These are phyloP conservation scores for Lophotriccus pileatus DNA, from an alignment of 2,797 vertebrate species.

Conservation along the genomic window DNA sequence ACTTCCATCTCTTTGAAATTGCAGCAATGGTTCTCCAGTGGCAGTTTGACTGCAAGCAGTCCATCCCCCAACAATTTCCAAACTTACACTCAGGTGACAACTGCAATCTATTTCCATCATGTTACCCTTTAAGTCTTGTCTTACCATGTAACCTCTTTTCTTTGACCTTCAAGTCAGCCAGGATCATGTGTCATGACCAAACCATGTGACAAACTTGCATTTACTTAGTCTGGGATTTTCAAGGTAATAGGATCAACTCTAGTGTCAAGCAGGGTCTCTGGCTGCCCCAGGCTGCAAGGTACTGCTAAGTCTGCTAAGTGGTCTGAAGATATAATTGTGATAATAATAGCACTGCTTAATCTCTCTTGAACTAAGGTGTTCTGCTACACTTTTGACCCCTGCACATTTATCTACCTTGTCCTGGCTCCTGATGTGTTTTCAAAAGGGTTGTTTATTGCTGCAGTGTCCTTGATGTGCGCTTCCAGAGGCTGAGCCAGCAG, in stretches of 20 bases:
- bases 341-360: not conserved
- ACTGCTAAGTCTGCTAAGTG: not conserved
- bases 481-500: conserved; percentile 16
- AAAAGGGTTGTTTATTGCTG: not conserved
- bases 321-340: not conserved
- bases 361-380: not conserved
- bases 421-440: not conserved
- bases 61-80: not conserved
- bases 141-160: not conserved
- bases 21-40: not conserved
- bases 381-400: not conserved
- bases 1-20: not conserved
- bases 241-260: not conserved
- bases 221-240: not conserved
- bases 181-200: not conserved
- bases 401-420: not conserved
- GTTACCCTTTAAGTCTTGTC: not conserved
- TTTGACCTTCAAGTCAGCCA: not conserved
- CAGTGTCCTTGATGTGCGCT: conserved; percentile 48
- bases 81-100: not conserved
- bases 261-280: not conserved
- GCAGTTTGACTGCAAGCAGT: not conserved
- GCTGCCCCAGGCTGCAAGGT: not conserved
- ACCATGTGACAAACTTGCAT: not conserved
- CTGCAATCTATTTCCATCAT: not conserved